phyloP scores from a whole-genome alignment of 2,888 invertebrate species.

The Agapetus fuscipes region DNA sequence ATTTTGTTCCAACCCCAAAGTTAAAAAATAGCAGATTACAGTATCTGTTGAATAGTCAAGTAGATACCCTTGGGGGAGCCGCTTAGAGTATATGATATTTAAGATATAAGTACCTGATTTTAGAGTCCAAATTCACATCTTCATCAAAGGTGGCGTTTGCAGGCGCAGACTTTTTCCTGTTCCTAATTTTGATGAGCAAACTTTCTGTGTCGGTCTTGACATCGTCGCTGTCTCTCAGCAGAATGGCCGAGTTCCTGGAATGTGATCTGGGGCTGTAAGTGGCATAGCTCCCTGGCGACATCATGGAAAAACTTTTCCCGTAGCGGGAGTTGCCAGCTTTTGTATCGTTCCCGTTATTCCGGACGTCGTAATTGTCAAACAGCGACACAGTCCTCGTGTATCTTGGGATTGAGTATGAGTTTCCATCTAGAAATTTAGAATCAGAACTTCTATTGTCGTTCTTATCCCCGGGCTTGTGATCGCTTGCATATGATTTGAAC shows the following conservation, averaged over 20 bases:
- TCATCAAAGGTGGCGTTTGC: slow-evolving; percentile 11
- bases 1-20: too few species aligned
- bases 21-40: too few species aligned
- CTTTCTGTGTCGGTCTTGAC: slow-evolving; percentile 44
- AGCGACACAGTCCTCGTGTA: slow-evolving; percentile 41
- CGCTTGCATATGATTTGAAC: slow-evolving; percentile 33
- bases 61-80: too few species aligned
- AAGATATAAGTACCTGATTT: slow-evolving; percentile 16
- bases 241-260: slow-evolving; percentile 42
- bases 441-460: slow-evolving; percentile 37
- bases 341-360: slow-evolving; percentile 27
- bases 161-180: slow-evolving; percentile 31
- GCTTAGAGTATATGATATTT: too few species aligned
- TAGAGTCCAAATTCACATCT: slow-evolving; percentile 19
- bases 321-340: slow-evolving; percentile 36
- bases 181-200: slow-evolving; percentile 42
- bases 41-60: too few species aligned
- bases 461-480: slow-evolving; percentile 42
- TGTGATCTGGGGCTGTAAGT: slow-evolving; percentile 39
- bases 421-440: slow-evolving; percentile 36
- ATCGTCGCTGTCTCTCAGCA: slow-evolving; percentile 39
- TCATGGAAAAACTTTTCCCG: slow-evolving; percentile 40
- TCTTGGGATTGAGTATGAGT: slow-evolving; percentile 32
- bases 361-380: slow-evolving; percentile 33
- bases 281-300: slow-evolving; percentile 42